A percentile compares a stretch with the other conserved stretches of the same genome.
Conservation (phyloP, 1,140 invertebrate species). For the Oryzaephilus surinamensis region DNA sequence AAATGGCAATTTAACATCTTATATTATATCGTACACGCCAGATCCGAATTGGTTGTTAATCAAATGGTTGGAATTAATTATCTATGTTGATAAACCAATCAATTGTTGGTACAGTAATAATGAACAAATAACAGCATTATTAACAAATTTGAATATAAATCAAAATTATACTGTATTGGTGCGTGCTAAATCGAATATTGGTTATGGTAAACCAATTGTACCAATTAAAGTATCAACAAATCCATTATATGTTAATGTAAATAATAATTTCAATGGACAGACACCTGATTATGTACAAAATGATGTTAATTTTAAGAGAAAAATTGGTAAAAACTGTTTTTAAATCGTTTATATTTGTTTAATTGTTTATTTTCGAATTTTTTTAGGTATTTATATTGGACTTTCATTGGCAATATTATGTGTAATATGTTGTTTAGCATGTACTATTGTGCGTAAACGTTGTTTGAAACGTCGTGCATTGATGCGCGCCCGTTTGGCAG, state of each 20-base stretch:
- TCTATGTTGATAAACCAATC: conserved; percentile 6
- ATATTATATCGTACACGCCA: conserved; percentile 25
- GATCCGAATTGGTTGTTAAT: conserved; percentile 23
- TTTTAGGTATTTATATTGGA: conserved; percentile 34
- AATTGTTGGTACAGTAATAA: conserved; percentile 13
- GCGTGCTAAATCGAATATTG: conserved; percentile 42
- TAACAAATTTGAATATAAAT: conserved; percentile 38
- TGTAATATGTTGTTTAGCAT: conserved; percentile 32
- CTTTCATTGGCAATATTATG: conserved; percentile 30
- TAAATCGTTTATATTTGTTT: conserved; percentile 1
- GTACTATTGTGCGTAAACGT: conserved; percentile 30
- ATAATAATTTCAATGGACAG: conserved; percentile 2
- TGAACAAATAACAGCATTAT: conserved; percentile 20
- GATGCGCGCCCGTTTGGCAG: conserved; percentile 12
- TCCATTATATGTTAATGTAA: background rate
- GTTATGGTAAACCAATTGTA: conserved; percentile 39
- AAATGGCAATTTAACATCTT: conserved; percentile 20
- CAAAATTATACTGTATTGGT: conserved; percentile 44
- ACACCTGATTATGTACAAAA: conserved; percentile 10
- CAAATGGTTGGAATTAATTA: conserved; percentile 18
- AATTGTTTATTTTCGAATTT: conserved; percentile 6
- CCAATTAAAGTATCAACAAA: conserved; percentile 35
- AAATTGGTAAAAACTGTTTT: conserved; percentile 33
- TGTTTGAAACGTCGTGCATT: conserved; percentile 27
- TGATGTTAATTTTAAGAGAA: conserved; percentile 30